Base-by-base conservation (phyloP, 2,113 vertebrate species). In the Nematolebias whitei region DNA sequence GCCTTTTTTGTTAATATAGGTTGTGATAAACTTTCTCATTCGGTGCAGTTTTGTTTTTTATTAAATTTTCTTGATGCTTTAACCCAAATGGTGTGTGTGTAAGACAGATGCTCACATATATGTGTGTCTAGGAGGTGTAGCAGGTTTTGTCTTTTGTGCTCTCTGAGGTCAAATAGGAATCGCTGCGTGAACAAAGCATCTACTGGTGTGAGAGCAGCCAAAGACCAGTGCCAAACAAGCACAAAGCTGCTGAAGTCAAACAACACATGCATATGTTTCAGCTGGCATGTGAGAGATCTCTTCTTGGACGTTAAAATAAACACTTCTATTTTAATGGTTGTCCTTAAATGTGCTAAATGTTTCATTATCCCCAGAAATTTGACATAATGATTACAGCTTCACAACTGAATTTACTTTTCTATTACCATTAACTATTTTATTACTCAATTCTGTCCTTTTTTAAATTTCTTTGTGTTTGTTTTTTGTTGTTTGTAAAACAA, bases 191-290 rank as follows among this genome's bases (percentile, higher is more conserved):
- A 92, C 89, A 91, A 89, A 85, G 83, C 77, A 65, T 59, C 78
- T 81, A 84, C 90, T 90, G 81, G 88, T 80, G 89, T 87, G 86
- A 84, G 80, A 63, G 88, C 91, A 92, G 74, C 88, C 90, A 81
- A 83, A 90, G 86, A 81, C 70, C 66, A 58, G 77, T 59, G 85
- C 87, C 87, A 85, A 90, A 87, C 86, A 88, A 88, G 85, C 87
- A 82, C 73, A 68, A 68, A 89, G 79, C 83, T 85, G 86, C 71
- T 88, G 64, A 85, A 83, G 62, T 81, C 87, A 89, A 88, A 86
- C 85, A 54, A 62, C 76, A 75, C 83, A 76, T 83, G 48, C 57
- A 69, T 76, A 69, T 72, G 73, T 82, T 83, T 78, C 41, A 71
- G 78, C 79, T 71, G 60, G 41, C 61, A 1, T 3, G 20, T 47